Base-by-base conservation (phyloP, 1,140 invertebrate species). In the Nomia melanderi region DNA sequence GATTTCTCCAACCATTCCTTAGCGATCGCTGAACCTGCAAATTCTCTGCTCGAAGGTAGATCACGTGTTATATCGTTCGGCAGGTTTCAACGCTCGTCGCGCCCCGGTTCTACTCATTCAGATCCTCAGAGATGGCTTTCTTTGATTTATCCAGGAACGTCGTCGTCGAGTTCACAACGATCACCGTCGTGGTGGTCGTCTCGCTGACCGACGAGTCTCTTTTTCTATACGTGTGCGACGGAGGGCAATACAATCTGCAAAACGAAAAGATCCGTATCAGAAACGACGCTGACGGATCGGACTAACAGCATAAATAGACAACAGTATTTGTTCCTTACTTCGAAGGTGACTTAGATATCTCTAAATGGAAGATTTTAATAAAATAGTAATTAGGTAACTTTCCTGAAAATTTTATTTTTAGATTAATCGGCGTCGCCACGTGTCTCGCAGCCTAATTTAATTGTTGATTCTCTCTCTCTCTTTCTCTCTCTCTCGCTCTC, bases 141-240 rank as follows among this genome's bases (percentile, higher is more conserved):
- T 89, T 89, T 33, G 85, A 84, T 81, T 88, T 88, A 62, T 90
- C 90, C 44, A 91, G 81, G 64, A 92, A 90, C 36, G 86, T 86
- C 53, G 90, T 88, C 23, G 88, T 88, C 11, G 86, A 88, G 77
- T 90, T 91, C 25, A 88, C 66, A 50, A 91, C 92, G 59, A 95
- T 92, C 44, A 95, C 89, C n/a, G 95, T 95, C 3, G 95, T 95
- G 27, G 94, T 95, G 0, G 95, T 96, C 3, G 94, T 94, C 86
- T 95, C 95, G 56, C 95, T 95, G 2, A 94, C 94, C 14, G 94
- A 95, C 0, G 95, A 95, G 88, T 95, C 95, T 11, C 95, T 88
- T 87, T 95, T 96, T 80, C 92, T 90, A 82, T 94, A 94, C 17
- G 88, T 88, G 84, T 90, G 91, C 53, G 94, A 93, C 47, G 94